Evolutionary conservation across 1,140 invertebrate genomes (phyloP), one percentile per base, ranked within the genome.

Genomic region (Drosophila eugracilis): DNA sequence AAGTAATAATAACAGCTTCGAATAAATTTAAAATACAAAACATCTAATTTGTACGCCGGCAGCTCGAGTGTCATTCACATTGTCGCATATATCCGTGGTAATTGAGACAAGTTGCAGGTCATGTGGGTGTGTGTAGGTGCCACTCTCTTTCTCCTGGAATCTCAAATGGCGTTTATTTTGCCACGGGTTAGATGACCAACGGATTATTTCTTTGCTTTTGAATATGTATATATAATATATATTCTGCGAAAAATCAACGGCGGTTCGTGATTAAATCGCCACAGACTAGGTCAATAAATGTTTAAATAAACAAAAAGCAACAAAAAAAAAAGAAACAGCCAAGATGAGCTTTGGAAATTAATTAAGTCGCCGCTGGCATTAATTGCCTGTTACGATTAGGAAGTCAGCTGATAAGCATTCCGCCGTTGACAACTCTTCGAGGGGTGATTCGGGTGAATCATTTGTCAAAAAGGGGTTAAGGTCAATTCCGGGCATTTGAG

Each of bases 11-110:
- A 52, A 78, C 42, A 65, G 66, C 39, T 41, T 41, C 37, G 58
- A 62, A 71, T 45, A 79, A 79, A 75, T 62, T 71, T 57, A 74
- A 66, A 57, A 50, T 75, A 75, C 71, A 75, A 75, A 75, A 75
- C 59, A 75, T 75, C 77, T 71, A 80, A 79, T 70, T 79, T 79
- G 55, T 58, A 47, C 44, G 76, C 76, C 66, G 69, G 30, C 53
- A 32, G 59, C 58, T 47, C 47, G 58, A 41, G 44, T 70, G 34
- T 55, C 75, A 34, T 44, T 55, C 28, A 69, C 39, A 71, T 77
- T 77, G 74, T 70, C 57, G 37, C 26, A 30, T 14, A 52, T 14
- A 52, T 65, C 24, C 14, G 36, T 24, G 37, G 39, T 32, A 76
- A 76, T 76, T 76, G 73, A 70, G 49, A 52, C 73, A 54, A 77